Base-by-base conservation (phyloP, 2,797 vertebrate species). In the Acestrorhynchus altus region DNA sequence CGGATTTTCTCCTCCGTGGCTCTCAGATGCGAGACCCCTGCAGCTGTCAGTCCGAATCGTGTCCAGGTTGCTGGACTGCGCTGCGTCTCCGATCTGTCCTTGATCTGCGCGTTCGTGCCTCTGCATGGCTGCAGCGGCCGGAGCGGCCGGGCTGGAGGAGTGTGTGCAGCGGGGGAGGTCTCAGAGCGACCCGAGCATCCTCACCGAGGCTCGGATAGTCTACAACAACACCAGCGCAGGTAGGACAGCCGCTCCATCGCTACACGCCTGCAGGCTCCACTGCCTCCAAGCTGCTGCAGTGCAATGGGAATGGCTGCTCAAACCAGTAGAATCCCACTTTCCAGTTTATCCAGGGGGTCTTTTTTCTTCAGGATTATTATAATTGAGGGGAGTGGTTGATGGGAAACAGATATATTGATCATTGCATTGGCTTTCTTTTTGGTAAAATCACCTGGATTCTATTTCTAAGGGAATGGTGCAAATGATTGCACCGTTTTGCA, bases 121-220 rank as follows among this genome's bases (percentile, higher is more conserved):
- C 88, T 85, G 79, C 92, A 98, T 98, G 97, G 96, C 96, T 89
- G 92, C 95, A 76, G 93, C 94, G 49, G 92, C 95, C 89, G 95
- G 91, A 76, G 93, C 94, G 47, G 92, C 95, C 88, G 95, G 91
- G 87, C 86, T 88, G 82, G 94, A 94, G 74, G 91, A 94, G 77
- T 93, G 96, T 85, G 91, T 96, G 85, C 94, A 94, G 89, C 90
- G 97, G 88, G 96, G 94, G 82, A 93, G 97, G 90, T 98, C 97
- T 81, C 94, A 95, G 90, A 98, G 97, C 90, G 96, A 98, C 95
- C 97, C 97, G 86, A 98, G 93, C 94, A 94, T 95, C 94, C 93
- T 96, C 80, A 88, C 88, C 22, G 96, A 97, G 74, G 84, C 93
- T 82, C 90, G 93, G 75, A 64, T 92, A 70, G 93, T 88, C 72